Percentiles rank a stretch among this genome's conserved stretches.
phyloP scores from a whole-genome alignment of 2,797 vertebrate species.

The Acipenser ruthenus region DNA sequence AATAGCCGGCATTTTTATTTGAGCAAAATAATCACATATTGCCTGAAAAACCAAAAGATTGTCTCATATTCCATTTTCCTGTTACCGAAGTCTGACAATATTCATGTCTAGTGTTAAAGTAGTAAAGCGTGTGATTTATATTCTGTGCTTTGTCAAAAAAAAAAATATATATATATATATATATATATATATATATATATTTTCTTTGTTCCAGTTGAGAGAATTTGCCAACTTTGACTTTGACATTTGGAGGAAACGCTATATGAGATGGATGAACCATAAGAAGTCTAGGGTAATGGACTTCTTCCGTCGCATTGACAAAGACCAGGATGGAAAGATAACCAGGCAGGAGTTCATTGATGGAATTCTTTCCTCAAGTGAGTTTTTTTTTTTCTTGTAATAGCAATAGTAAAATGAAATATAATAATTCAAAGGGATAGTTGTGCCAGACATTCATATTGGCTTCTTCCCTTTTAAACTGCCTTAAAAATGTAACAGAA shows the following conservation, averaged over 20 bases:
- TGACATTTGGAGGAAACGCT: constrained; percentile 95
- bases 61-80: too few species aligned
- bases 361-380: constrained; percentile 96
- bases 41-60: too few species aligned
- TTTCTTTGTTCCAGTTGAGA: constrained; percentile 62
- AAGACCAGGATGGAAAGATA: constrained; percentile 98
- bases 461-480: too few species aligned
- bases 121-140: background rate
- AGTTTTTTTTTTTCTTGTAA: constrained; percentile 37
- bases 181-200: too few species aligned
- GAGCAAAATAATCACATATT: too few species aligned
- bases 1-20: background rate
- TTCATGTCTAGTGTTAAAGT: too few species aligned
- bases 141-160: too few species aligned
- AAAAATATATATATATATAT: too few species aligned
- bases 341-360: constrained; percentile 97
- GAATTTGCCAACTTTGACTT: constrained; percentile 99
- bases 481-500: too few species aligned
- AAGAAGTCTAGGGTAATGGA: constrained; percentile 99
- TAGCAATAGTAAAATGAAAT: too few species aligned
- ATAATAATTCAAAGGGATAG: background rate
- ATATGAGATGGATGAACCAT: constrained; percentile 99
- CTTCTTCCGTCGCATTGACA: constrained; percentile 97
- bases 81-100: too few species aligned
- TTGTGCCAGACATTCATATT: too few species aligned